Percentiles rank a stretch among this genome's conserved stretches.
These are phyloP conservation scores for Rachycentron canadum DNA, from an alignment of 2,797 vertebrate genomes.

Conservation along the genomic window DNA sequence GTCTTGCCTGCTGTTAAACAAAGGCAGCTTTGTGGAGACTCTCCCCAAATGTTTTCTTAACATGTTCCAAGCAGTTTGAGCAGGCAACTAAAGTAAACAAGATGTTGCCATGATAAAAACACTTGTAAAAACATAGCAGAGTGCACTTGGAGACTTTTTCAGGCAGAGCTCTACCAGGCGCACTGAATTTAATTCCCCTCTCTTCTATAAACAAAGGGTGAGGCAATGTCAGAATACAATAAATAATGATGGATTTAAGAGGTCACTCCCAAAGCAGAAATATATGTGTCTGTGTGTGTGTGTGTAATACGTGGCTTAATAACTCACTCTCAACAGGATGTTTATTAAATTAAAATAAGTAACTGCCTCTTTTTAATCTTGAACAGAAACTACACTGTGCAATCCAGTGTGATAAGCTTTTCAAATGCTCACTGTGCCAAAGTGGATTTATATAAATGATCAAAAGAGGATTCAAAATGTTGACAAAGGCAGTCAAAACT, in stretches of 20 bases:
- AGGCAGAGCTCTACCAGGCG: constrained; percentile 75
- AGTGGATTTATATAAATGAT: constrained; percentile 48
- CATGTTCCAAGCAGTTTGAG: constrained; percentile 99
- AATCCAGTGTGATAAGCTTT: not conserved
- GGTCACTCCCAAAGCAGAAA: constrained; percentile 73
- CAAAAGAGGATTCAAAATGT: constrained; percentile 52
- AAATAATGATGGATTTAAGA: constrained; percentile 81
- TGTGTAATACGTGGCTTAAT: constrained; percentile 45
- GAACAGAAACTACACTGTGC: constrained; percentile 10
- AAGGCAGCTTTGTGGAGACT: constrained; percentile 97
- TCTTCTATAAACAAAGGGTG: constrained; percentile 87
- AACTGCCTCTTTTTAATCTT: constrained; percentile 21
- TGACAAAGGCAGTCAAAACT: constrained; percentile 58
- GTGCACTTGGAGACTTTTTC: constrained; percentile 91
- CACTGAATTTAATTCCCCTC: constrained; percentile 83
- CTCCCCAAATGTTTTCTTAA: constrained; percentile 99
- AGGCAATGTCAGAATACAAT: constrained; percentile 83
- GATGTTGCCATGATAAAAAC: constrained; percentile 99
- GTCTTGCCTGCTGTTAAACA: constrained; percentile 92
- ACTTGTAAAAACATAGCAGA: constrained; percentile 99
- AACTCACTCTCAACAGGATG: constrained; percentile 45
- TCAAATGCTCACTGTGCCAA: not conserved
- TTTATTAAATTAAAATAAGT: constrained; percentile 49
- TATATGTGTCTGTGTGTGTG: constrained; percentile 51
- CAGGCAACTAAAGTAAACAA: constrained; percentile 99